Conservation (phyloP, 2,113 vertebrate species). For the Lepus europaeus region DNA sequence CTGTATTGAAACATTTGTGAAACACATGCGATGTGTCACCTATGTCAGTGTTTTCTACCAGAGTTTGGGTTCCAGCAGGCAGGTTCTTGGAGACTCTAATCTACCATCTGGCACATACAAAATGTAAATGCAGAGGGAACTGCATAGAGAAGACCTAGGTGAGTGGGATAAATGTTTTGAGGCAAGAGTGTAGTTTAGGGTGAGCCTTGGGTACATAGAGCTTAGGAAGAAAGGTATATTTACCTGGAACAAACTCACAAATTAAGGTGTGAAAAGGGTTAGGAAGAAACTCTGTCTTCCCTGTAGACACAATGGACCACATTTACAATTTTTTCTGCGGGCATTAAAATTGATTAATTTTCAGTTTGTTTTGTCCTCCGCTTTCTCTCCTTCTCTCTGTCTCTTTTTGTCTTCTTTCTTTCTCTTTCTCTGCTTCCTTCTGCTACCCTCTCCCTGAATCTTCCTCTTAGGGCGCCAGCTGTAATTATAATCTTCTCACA, state of each 20-base stretch:
- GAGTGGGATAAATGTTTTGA: background rate
- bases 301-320: background rate
- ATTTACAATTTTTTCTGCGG: background rate
- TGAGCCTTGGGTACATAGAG: background rate
- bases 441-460: too few species aligned
- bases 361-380: background rate
- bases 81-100: background rate
- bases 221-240: background rate
- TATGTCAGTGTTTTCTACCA: background rate
- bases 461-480: background rate
- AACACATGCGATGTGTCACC: too few species aligned
- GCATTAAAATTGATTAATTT: background rate
- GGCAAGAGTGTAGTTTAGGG: background rate
- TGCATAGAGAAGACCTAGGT: accelerated
- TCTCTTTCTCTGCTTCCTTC: too few species aligned
- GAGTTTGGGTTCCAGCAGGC: background rate
- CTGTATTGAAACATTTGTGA: background rate
- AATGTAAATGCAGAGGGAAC: too few species aligned
- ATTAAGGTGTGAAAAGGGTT: background rate
- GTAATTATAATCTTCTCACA: background rate
- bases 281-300: background rate
- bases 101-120: background rate
- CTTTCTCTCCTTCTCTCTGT: background rate
- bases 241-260: background rate
- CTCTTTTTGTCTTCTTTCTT: background rate